A percentile compares a stretch with the other conserved stretches of the same genome.
Evolutionary conservation across 2,113 vertebrate genomes (phyloP).

Genomic region (Anoura caudifer): DNA sequence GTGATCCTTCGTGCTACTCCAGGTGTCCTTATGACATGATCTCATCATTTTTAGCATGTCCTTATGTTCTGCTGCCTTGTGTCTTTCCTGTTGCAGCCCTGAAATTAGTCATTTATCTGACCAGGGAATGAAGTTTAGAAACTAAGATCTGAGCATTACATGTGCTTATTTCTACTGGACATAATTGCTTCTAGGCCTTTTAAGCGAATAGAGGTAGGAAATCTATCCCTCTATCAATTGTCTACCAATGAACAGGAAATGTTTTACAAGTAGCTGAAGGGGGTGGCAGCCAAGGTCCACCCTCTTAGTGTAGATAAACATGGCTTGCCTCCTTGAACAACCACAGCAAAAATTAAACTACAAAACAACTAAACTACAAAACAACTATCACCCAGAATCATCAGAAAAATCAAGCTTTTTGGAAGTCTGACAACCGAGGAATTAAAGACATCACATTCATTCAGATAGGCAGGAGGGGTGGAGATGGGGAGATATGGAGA

Average conservation of each 20-base stretch:
- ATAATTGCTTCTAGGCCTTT: neutral
- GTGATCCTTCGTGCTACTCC: neutral
- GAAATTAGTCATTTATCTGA: neutral
- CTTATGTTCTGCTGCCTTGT: neutral
- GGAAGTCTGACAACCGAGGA: too few relatives aligned
- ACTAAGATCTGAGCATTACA: neutral
- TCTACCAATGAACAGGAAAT: neutral
- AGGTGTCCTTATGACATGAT: neutral
- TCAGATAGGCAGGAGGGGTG: too few relatives aligned
- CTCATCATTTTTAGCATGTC: neutral
- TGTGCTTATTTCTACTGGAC: neutral
- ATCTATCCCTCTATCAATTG: neutral
- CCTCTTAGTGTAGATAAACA: too few relatives aligned
- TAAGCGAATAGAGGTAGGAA: neutral
- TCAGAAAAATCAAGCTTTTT: too few relatives aligned
- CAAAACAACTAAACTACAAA: too few relatives aligned
- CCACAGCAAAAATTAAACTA: too few relatives aligned
- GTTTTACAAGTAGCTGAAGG: neutral
- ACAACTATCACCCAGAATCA: too few relatives aligned
- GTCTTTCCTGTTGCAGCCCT: neutral
- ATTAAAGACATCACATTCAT: too few relatives aligned
- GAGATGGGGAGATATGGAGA: too few relatives aligned
- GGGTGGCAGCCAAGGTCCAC: too few relatives aligned
- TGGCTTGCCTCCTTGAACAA: too few relatives aligned
- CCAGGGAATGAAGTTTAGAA: neutral